Conservation (phyloP, 2,888 invertebrate species). For the Philereme vetulata region DNA sequence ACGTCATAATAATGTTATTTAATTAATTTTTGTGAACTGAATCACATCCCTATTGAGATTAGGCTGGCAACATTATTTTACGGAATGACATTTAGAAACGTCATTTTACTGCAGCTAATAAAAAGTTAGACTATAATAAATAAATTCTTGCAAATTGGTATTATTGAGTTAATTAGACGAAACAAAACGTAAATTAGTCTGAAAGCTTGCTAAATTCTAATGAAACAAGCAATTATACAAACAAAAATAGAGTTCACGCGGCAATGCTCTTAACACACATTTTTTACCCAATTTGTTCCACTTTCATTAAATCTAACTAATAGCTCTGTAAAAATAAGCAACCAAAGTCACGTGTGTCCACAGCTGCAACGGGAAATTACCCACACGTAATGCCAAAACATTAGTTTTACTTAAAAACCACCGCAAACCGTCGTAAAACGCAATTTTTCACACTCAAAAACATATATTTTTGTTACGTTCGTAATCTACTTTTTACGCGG, state of each 20-base stretch:
- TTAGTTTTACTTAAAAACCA: slow-evolving; percentile 74
- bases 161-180: no score
- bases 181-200: no score
- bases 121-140: no score
- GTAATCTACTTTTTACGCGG: slow-evolving; percentile 58
- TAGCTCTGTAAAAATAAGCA: slow-evolving; percentile 24
- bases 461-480: slow-evolving; percentile 67
- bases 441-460: slow-evolving; percentile 80
- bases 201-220: neutral
- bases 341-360: slow-evolving; percentile 66
- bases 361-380: slow-evolving; percentile 69
- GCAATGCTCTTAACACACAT: slow-evolving; percentile 10
- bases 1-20: no score
- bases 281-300: slow-evolving; percentile 54
- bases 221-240: neutral
- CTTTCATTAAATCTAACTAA: slow-evolving; percentile 53
- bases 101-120: no score
- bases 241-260: neutral
- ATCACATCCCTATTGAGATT: no score
- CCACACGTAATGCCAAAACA: slow-evolving; percentile 73
- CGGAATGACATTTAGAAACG: no score
- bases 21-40: no score
- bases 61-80: no score
- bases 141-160: no score
- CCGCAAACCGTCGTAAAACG: slow-evolving; percentile 74